Base-by-base conservation (phyloP, 2,888 invertebrate genomes). In the Rhorus exstirpatorius region DNA sequence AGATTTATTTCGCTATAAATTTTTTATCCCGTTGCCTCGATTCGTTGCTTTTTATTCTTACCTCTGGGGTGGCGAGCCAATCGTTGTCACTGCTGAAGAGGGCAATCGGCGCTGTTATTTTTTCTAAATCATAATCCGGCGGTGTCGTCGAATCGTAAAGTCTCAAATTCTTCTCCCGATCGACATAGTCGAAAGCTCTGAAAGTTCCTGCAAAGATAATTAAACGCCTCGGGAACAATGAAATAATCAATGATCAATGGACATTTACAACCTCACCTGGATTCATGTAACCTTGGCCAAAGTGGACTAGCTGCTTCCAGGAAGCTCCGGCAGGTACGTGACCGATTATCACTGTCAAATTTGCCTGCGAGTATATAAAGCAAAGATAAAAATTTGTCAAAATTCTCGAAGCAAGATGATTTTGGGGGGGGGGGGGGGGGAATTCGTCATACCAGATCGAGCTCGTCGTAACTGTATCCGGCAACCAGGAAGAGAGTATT, bases 321-420 rank as follows among this genome's bases (percentile, higher is more conserved):
- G 92, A 92, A 38, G 91, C 91, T 4, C 92, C 92, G 1, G 92
- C 92, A 1, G 92, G 92, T 12, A 91, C 83, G 55, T 92, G 91
- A 2, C 89, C 89, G 41, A 90, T 86, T 53, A 92, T 91, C 1
- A 90, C 88, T 1, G 91, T 88, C n/a, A 91, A 74, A 70, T 90
- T 88, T 7, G 86, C 87, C 92, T 92, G 70, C 21, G 24, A 24
- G 7, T 3, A 0, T 35, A 61, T 3, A 41, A 61, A 61, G 55
- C 31, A 38, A 35, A 19, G 38, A 0, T 14, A 53, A 53, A 51
- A 0, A 61, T 17, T 8, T 21, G 14, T 63, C 24, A 4, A 38
- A 19, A 53, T 38, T 14, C 7, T 21, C 1, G 0, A 14, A 10
- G 38, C 41, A 60, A 51, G 19, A 26, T 31, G 10, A 38, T 24